Evolutionary conservation across 1,140 invertebrate species (phyloP), one percentile per base, ranked within the genome.

Genomic region (Heliconius nattereri): DNA sequence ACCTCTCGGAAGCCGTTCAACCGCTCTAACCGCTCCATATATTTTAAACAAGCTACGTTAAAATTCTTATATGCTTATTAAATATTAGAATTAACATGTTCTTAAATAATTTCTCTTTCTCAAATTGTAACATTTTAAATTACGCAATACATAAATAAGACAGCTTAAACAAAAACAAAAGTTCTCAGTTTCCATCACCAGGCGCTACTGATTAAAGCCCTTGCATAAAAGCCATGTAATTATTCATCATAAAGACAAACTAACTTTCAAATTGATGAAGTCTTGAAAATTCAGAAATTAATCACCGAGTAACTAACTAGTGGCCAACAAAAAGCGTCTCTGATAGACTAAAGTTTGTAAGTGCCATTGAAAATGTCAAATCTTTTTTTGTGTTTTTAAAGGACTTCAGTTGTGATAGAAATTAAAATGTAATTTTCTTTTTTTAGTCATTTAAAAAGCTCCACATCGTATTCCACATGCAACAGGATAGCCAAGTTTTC

Each of bases 281-380:
- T 37, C 78, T 49, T 74, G 72, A 78, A 74, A 52, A 74, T 70
- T 78, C 72, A 74, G 72, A 78, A 78, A 78, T 78, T 78, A 78
- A 78, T 78, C 78, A 78, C 52, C 7, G 57, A 74, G 72, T 73
- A 78, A 78, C 76, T 78, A 78, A 78, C 76, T 78, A 78, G 71
- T 78, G 71, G 32, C 71, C 54, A 66, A 66, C 77, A 78, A 78
- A 78, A 78, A 78, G 77, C 52, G 60, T 71, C 57, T 78, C 71
- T 71, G 72, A 73, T 78, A 49, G 72, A 78, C 71, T 78, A 19
- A 78, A 78, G 52, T 78, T 78, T 78, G 54, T 40, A 57, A 66
- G 74, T 75, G 66, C 26, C 75, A 45, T 20, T 66, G 60, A 52
- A 32, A 75, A 66, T 71, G 66, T 32, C 40, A 60, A 71, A 70